Conservation (phyloP, 2,888 invertebrate genomes). For the Pollenia labialis region DNA sequence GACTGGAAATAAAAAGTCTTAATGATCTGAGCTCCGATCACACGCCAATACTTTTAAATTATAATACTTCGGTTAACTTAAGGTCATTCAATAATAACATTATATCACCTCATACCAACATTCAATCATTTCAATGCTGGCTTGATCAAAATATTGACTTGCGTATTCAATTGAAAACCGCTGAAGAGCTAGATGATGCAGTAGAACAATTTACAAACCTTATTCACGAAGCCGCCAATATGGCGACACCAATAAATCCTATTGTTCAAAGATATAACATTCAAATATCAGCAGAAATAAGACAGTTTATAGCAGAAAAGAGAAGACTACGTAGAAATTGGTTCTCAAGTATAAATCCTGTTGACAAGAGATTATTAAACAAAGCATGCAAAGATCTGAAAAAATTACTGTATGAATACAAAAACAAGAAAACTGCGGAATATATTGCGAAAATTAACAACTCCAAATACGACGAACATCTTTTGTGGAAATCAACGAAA, state of each 20-base stretch:
- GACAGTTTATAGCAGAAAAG: neutral
- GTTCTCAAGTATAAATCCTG: conserved; percentile 8
- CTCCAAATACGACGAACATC: neutral
- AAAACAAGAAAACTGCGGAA: conserved; percentile 3
- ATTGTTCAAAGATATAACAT: neutral
- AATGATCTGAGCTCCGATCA: conserved; percentile 61
- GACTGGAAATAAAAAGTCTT: conserved; percentile 18
- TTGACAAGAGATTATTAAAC: conserved; percentile 21
- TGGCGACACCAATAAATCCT: neutral
- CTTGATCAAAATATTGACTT: conserved; percentile 21
- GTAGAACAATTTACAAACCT: conserved; percentile 18
- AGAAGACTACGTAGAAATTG: conserved; percentile 9
- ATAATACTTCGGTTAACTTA: neutral
- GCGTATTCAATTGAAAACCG: conserved; percentile 5
- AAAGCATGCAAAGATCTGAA: conserved; percentile 21
- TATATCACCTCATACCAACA: neutral
- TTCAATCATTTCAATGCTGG: conserved; percentile 9
- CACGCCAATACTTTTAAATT: conserved; percentile 52
- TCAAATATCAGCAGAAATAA: conserved; percentile 16
- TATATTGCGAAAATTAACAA: conserved; percentile 3
- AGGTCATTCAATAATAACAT: neutral
- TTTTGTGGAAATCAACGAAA: conserved; percentile 23
- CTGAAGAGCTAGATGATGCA: conserved; percentile 7
- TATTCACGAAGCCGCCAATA: conserved; percentile 15
- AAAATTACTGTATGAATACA: conserved; percentile 12